These are phyloP conservation scores for Corythoichthys haematopterus DNA, from an alignment of 2,113 vertebrate genomes.

Conservation along the genomic window DNA sequence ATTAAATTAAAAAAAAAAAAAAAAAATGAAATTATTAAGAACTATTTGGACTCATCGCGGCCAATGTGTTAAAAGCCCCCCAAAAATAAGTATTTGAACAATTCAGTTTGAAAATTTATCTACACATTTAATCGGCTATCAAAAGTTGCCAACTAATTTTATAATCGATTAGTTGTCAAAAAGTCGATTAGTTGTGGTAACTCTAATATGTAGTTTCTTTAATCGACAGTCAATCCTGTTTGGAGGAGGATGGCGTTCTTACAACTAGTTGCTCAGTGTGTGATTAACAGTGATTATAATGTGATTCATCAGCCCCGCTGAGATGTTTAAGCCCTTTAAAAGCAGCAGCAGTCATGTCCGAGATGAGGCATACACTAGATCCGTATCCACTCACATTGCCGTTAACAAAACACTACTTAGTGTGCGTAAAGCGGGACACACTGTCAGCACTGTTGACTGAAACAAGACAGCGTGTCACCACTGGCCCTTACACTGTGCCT, in stretches of 20 bases:
- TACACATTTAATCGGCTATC: too few relatives aligned
- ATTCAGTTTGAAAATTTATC: too few relatives aligned
- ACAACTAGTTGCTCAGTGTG: not conserved
- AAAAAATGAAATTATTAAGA: too few relatives aligned
- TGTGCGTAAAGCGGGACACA: conserved; percentile 20
- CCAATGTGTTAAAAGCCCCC: too few relatives aligned
- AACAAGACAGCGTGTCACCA: conserved; percentile 6
- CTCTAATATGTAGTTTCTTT: not conserved
- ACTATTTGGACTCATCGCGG: too few relatives aligned
- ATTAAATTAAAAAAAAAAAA: too few relatives aligned
- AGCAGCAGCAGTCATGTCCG: conserved; percentile 23
- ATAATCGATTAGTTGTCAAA: too few relatives aligned
- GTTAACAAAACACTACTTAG: conserved; percentile 13
- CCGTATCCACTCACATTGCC: conserved; percentile 24
- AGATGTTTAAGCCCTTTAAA: conserved; percentile 44
- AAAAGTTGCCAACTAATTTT: too few relatives aligned
- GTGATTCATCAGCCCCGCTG: conserved; percentile 18
- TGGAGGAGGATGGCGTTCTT: not conserved
- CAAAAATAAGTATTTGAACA: too few relatives aligned
- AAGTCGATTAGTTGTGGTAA: not conserved
- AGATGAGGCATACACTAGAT: conserved; percentile 25
- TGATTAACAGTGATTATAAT: not conserved
- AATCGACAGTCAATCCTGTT: not conserved
- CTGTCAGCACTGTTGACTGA: conserved; percentile 18
- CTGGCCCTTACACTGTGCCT: not conserved